A percentile compares a stretch with the other conserved stretches of the same genome.
phyloP scores from a whole-genome alignment of 1,140 invertebrate species.

The Drosophila quadrilineata region DNA sequence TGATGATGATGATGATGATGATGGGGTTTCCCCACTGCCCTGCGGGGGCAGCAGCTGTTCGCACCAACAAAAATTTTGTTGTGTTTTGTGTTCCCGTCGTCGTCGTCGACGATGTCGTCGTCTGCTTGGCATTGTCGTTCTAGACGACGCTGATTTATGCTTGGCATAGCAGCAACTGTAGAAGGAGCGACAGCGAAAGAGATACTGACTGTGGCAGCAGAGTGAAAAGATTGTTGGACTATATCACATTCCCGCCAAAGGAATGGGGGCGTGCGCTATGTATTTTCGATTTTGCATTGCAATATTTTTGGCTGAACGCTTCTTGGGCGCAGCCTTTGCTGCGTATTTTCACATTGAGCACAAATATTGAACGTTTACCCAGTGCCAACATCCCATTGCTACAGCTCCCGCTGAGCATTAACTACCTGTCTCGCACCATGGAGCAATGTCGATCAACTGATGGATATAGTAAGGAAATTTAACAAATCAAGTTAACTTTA shows the following conservation, averaged over 20 bases:
- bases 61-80: constrained; percentile 60
- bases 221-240: too few species aligned
- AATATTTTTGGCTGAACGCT: constrained; percentile 75
- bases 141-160: constrained; percentile 73
- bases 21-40: background rate
- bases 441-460: background rate
- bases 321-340: constrained; percentile 33
- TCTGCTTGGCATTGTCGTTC: constrained; percentile 65
- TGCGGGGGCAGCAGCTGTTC: constrained; percentile 3
- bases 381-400: background rate
- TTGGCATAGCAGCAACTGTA: constrained; percentile 32
- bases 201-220: background rate
- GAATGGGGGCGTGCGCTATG: constrained; percentile 15
- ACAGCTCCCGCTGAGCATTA: background rate
- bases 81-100: constrained; percentile 59
- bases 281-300: constrained; percentile 70
- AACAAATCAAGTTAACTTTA: background rate
- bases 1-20: background rate
- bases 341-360: constrained; percentile 62
- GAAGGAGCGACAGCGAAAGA: background rate
- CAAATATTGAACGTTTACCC: constrained; percentile 75
- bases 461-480: too few species aligned
- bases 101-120: constrained; percentile 16
- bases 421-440: background rate
- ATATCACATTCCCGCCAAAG: too few species aligned